Evolutionary conservation across 2,797 vertebrate genomes (phyloP), one percentile per base, ranked within the genome.

Genomic region (Enteromius anoplus): DNA sequence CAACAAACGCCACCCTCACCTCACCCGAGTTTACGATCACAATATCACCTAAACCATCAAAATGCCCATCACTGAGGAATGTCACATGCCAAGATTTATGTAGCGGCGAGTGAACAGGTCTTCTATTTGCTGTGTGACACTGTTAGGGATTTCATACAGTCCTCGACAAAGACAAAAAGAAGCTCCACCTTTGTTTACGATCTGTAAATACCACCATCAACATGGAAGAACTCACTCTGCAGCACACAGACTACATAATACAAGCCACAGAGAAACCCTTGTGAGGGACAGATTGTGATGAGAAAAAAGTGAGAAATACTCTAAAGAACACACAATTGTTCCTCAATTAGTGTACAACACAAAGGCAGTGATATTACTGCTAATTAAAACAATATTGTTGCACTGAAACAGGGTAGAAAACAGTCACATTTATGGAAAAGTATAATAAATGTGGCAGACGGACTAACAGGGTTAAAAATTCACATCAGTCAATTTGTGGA

Each of bases 131-230:
- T 32, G 14, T 53, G 23, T 81, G 65, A 69, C 60, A 65, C 17
- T 65, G 60, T 77, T 19, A 60, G 14, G 23, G 77, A 80, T 77
- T 34, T 58, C 29, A 73, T 49, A 49, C 15, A 66, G 51, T 45
- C 62, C 66, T 76, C 40, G 3, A 62, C 51, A 80, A 53, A 65
- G 23, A 37, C 32, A 17, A 19, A 32, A 69, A 4, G 11, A 51
- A 29, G 40, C 76, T 77, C 75, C 65, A 77, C 85, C 75, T 93
- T 89, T 89, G 86, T 81, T 81, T 71, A 90, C 90, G 88, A 85
- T 89, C 92, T 91, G 80, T 84, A 87, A 84, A 86, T 88, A 88
- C 81, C 83, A 89, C 86, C 80, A 85, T 70, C 81, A 84, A 72
- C 3, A 85, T 21, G 17, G 47, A 51, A 72, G 17, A 21, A 83